phyloP scores from a whole-genome alignment of 2,113 vertebrate genomes.

The Dermatemys mawii region DNA sequence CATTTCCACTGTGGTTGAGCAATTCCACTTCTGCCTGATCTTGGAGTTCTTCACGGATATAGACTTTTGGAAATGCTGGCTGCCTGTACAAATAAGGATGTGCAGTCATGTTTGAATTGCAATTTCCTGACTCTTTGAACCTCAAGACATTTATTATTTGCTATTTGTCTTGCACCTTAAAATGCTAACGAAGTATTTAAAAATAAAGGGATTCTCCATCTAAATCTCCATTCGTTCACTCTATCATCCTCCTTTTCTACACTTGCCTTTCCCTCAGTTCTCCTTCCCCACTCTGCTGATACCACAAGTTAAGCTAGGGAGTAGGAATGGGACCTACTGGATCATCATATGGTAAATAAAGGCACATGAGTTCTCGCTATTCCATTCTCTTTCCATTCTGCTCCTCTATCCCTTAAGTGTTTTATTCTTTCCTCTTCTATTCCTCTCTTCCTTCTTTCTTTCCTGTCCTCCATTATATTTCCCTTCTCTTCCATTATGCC shows the following conservation, averaged over 20 bases:
- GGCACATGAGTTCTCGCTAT: not conserved
- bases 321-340: not conserved
- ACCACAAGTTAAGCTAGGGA: not conserved
- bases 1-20: not conserved
- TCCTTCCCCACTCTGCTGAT: not conserved
- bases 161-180: not conserved
- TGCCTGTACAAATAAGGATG: not conserved
- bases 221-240: not conserved
- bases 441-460: rapidly evolving
- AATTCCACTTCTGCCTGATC: not conserved
- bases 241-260: not conserved
- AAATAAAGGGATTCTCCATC: not conserved
- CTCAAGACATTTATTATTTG: not conserved
- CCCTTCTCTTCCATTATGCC: not conserved
- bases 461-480: not conserved
- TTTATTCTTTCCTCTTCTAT: not conserved
- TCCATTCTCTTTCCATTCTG: not conserved
- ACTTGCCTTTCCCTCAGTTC: not conserved
- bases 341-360: not conserved
- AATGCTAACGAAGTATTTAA: not conserved
- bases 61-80: not conserved
- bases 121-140: not conserved
- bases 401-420: not conserved
- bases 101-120: not conserved
- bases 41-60: not conserved